Evolutionary conservation across 2,113 vertebrate genomes (phyloP).

Genomic region (Cheilinus undulatus): DNA sequence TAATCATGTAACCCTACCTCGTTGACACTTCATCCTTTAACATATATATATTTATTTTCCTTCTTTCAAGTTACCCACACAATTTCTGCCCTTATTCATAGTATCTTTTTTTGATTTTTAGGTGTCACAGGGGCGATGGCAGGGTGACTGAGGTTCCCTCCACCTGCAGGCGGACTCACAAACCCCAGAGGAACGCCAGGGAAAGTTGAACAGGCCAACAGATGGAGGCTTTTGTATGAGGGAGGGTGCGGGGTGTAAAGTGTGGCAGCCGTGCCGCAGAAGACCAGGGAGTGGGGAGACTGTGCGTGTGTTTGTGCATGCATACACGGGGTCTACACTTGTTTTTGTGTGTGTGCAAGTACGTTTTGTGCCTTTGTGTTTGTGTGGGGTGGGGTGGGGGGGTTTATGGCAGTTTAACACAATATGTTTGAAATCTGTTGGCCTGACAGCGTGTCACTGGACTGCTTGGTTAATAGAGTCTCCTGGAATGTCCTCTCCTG

Average conservation of each 20-base stretch:
- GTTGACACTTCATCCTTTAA: conserved; percentile 24
- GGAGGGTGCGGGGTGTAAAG: conserved; percentile 30
- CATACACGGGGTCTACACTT: conserved; percentile 46
- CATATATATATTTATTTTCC: conserved; percentile 31
- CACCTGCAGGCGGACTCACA: conserved; percentile 67
- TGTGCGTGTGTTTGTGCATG: conserved; percentile 32
- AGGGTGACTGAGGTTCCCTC: conserved; percentile 57
- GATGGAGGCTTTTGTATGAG: conserved; percentile 82
- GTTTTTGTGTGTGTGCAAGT: conserved; percentile 48
- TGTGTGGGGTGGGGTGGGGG: conserved; percentile 8
- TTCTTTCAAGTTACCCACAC: conserved; percentile 27
- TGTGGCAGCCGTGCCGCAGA: conserved; percentile 31
- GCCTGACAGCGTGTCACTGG: conserved; percentile 66
- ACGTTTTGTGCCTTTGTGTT: conserved; percentile 38
- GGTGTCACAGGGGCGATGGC: conserved; percentile 59
- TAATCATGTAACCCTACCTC: conserved; percentile 16
- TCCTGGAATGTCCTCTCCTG: conserved; percentile 83
- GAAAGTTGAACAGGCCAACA: conserved; percentile 80
- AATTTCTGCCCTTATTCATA: conserved; percentile 10
- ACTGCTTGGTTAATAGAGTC: conserved; percentile 80
- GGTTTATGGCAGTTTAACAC: conserved; percentile 60
- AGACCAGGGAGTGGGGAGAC: conserved; percentile 30
- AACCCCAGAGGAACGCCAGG: conserved; percentile 53
- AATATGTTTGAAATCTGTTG: conserved; percentile 79
- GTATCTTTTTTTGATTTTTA: conserved; percentile 43